A percentile compares a stretch with the other conserved stretches of the same genome.
phyloP scores from a whole-genome alignment of 2,113 vertebrate species.

The Hucho hucho region DNA sequence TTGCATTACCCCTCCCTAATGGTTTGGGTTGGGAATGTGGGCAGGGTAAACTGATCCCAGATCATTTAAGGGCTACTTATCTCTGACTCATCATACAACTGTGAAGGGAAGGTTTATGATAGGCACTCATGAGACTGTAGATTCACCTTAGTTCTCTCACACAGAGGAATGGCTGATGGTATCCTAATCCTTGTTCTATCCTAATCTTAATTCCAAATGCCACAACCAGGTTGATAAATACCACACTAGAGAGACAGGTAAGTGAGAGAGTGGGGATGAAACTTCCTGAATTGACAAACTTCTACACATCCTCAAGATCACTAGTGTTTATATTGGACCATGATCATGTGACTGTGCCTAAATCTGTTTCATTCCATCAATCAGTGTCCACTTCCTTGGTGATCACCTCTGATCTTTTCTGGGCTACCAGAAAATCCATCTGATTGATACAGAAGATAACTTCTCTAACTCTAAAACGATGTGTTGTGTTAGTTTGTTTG shows the following conservation, averaged over 20 bases:
- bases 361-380: neutral
- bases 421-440: neutral
- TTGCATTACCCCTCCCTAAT: constrained; percentile 31
- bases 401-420: neutral
- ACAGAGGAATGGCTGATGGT: neutral
- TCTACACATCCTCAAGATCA: neutral
- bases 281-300: constrained; percentile 2
- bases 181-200: neutral
- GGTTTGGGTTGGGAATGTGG: neutral
- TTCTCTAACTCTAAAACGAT: neutral
- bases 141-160: neutral
- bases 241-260: constrained; percentile 22
- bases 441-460: neutral
- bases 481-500: neutral
- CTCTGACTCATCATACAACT: neutral
- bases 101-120: neutral
- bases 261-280: constrained; percentile 1
- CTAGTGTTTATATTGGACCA: neutral
- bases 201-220: neutral
- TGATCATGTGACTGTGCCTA: neutral
- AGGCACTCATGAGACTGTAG: too few species aligned
- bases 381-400: constrained; percentile 18
- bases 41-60: neutral
- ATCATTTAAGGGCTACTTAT: neutral
- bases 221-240: neutral